These are phyloP conservation scores for Leptopilina boulardi DNA, from an alignment of 1,140 invertebrate genomes.

Conservation along the genomic window DNA sequence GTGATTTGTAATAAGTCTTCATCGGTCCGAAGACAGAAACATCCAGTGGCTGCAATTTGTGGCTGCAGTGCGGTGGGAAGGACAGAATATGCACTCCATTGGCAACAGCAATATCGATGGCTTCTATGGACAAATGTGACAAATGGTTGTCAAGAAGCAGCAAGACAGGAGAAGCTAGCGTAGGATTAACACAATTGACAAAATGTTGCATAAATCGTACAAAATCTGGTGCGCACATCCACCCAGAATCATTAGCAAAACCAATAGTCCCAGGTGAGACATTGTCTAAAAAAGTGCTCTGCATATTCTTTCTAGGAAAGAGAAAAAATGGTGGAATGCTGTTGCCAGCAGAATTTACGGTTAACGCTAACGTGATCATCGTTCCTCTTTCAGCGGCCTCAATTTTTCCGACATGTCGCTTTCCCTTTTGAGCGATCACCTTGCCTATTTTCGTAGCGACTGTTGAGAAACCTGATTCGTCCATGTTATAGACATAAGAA, in stretches of 20 bases:
- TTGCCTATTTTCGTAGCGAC: not conserved
- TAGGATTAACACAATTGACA: conserved; percentile 55
- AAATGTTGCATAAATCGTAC: conserved; percentile 67
- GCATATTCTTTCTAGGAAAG: not conserved
- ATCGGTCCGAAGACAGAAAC: conserved; percentile 64
- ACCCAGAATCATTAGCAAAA: conserved; percentile 56
- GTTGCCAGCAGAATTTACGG: not conserved
- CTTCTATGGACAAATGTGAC: conserved; percentile 65
- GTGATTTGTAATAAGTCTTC: conserved; percentile 62
- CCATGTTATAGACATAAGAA: not conserved
- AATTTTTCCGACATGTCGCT: not conserved
- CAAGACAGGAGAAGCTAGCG: conserved; percentile 55
- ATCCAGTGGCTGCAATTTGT: conserved; percentile 67
- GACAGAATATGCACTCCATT: too few relatives aligned
- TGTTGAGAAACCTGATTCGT: not conserved
- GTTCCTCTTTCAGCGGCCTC: not conserved
- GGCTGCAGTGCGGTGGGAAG: conserved; percentile 68
- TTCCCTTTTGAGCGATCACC: not conserved
- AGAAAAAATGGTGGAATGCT: conserved; percentile 7
- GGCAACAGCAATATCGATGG: conserved; percentile 58
- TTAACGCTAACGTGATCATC: not conserved
- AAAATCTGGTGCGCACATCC: conserved; percentile 59
- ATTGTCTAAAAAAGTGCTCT: not conserved
- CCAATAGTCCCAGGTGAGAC: conserved; percentile 54
- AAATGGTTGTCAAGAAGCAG: conserved; percentile 67